Percentiles rank a stretch among this genome's conserved stretches.
Conservation (phyloP, 2,888 invertebrate species). For the Ochropacha duplaris region DNA sequence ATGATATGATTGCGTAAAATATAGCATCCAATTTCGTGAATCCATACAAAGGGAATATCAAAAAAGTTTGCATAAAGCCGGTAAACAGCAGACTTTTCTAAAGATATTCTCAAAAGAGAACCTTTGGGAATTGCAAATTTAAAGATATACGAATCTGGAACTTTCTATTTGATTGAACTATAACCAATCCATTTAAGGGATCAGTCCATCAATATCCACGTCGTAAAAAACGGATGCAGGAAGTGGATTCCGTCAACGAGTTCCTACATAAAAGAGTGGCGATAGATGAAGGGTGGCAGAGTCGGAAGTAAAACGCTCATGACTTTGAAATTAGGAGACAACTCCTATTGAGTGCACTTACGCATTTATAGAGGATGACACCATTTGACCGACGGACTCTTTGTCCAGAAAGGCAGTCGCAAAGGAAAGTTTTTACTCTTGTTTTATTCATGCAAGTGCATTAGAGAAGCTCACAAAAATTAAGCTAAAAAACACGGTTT, state of each 20-base stretch:
- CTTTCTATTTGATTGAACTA: constrained; percentile 34
- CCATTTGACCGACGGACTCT: constrained; percentile 37
- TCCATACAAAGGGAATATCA: no score
- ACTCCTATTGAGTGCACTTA: constrained; percentile 58
- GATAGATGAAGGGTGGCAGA: constrained; percentile 4
- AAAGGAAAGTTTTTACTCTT: constrained; percentile 18
- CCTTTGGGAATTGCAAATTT: no score
- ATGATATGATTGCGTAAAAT: no score
- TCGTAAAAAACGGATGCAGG: constrained; percentile 16
- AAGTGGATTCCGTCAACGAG: constrained; percentile 19
- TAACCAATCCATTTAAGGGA: constrained; percentile 9
- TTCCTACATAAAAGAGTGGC: constrained; percentile 25
- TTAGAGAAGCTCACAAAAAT: background rate
- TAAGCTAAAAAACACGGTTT: no score
- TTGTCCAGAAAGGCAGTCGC: constrained; percentile 18
- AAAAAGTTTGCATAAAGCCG: no score
- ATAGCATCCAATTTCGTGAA: no score
- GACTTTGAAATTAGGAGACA: constrained; percentile 68
- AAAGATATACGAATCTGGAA: constrained; percentile 7
- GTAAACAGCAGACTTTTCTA: no score
- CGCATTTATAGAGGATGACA: constrained; percentile 47
- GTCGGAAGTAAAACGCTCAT: constrained; percentile 50
- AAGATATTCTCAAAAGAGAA: no score
- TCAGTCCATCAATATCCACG: constrained; percentile 6
- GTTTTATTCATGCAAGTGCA: background rate